These are phyloP conservation scores for Oncorhynchus masou DNA, from an alignment of 2,113 vertebrate species.

Conservation along the genomic window DNA sequence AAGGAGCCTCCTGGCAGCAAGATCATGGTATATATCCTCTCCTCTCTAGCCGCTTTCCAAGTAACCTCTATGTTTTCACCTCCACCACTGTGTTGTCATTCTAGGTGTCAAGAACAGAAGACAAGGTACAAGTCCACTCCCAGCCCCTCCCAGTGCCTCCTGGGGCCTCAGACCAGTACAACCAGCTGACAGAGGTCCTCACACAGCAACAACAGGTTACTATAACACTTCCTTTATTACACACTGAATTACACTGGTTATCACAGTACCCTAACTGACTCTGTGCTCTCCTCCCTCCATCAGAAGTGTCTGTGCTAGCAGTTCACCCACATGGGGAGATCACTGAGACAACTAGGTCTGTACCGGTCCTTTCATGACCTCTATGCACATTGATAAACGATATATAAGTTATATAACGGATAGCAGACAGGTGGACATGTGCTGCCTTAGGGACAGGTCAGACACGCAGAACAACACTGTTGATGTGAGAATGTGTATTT, in stretches of 20 bases:
- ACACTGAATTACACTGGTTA: neutral
- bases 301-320: constrained; percentile 88
- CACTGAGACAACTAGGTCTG: constrained; percentile 80
- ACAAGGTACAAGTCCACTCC: neutral
- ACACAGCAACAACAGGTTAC: constrained; percentile 84
- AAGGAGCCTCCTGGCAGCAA: neutral
- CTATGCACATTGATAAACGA: neutral
- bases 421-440: too few relatives aligned
- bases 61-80: neutral
- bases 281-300: neutral
- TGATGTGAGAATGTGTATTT: neutral
- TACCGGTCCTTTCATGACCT: neutral
- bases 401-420: too few relatives aligned
- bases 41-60: neutral
- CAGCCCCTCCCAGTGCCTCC: neutral
- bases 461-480: neutral
- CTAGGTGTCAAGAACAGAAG: neutral
- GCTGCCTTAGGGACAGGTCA: neutral
- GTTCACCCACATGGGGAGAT: constrained; percentile 81
- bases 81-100: neutral
- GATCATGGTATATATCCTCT: neutral
- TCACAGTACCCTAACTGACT: constrained; percentile 3
- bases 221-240: neutral
- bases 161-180: constrained; percentile 70
- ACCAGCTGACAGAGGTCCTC: constrained; percentile 79